These are phyloP conservation scores for Stomatorhinus walkeri DNA, from an alignment of 2,797 vertebrate genomes.

Conservation along the genomic window DNA sequence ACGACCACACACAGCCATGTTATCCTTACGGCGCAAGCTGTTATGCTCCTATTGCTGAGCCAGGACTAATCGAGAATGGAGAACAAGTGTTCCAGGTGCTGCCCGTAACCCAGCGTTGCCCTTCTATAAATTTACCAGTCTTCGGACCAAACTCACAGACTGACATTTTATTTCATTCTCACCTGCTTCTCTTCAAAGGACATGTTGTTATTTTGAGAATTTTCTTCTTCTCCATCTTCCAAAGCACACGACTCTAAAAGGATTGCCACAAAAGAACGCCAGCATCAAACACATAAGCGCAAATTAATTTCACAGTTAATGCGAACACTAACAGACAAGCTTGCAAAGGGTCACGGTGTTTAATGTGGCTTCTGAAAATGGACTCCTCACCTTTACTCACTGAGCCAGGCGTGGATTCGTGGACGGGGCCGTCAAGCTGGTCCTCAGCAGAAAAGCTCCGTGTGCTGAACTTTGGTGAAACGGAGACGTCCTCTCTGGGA, in stretches of 20 bases:
- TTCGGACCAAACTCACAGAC: neutral
- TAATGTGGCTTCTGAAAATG: neutral
- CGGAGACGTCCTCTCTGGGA: conserved; percentile 28
- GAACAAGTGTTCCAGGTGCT: neutral
- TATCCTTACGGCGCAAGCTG: neutral
- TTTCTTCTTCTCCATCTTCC: conserved; percentile 41
- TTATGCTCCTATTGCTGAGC: neutral
- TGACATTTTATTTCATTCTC: conserved; percentile 25
- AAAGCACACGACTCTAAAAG: conserved; percentile 49
- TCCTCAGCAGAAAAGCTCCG: conserved; percentile 45
- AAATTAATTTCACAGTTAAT: neutral
- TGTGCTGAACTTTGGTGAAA: conserved; percentile 39
- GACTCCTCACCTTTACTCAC: conserved; percentile 52
- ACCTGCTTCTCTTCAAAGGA: conserved; percentile 54
- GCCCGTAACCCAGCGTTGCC: neutral
- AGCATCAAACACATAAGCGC: neutral
- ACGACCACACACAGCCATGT: neutral
- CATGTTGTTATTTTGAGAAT: conserved; percentile 41
- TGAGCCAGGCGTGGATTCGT: conserved; percentile 42
- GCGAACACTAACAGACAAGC: neutral
- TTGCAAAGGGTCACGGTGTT: neutral
- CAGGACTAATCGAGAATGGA: neutral
- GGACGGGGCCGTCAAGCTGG: conserved; percentile 41
- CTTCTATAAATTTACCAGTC: neutral
- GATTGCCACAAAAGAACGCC: neutral